Base-by-base conservation (phyloP, 2,113 vertebrate species). In the Entelurus aequoreus region DNA sequence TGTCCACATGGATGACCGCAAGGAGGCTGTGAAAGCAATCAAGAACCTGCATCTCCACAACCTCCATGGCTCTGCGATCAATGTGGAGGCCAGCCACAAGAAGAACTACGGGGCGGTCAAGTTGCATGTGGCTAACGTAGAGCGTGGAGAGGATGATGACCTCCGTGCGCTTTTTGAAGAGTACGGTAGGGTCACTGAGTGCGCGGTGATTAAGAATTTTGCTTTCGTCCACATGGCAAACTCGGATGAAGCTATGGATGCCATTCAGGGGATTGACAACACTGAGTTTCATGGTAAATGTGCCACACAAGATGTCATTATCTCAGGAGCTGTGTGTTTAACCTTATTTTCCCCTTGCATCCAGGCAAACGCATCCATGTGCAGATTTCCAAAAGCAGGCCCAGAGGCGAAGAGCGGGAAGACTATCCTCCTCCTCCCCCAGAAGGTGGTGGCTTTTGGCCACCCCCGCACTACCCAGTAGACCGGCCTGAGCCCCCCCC, bases 301-400 rank as follows among this genome's bases (percentile, higher is more conserved):
- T 16, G 16, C 5, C 6, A 52, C 50, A 57, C 9, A 42, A n/a
- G 11, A 6, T 44, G 19, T 6, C 19, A 12, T n/a, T 40, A 6
- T 56, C 16, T n/a, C 40, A 57, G 15, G 2, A 19, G 11, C 48
- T 1, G 16, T 3, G 4, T 46, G 6, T 56, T 48, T 62, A 8
- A 50, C 21, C 5, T 28, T 37, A 9, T 44, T 40, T 56, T 54
- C 50, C 65, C n/a, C 67, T 56, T 59, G 14, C 84, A 72, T 80
- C 13, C 87, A 98, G 96, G 93, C 48, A 98, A 97, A 90, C 86
- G 93, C 84, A 98, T 99, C 91, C 96, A 96, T 77, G 96, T 99
- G 79, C 95, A 99, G 85, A 88, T 99, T 75, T 98, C 95, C 48
- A 97, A 94, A 78, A 99, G 96, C 75, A 93, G 95, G 0, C 90